These are phyloP conservation scores for Argyrosomus regius DNA, from an alignment of 2,797 vertebrate species.

Conservation along the genomic window DNA sequence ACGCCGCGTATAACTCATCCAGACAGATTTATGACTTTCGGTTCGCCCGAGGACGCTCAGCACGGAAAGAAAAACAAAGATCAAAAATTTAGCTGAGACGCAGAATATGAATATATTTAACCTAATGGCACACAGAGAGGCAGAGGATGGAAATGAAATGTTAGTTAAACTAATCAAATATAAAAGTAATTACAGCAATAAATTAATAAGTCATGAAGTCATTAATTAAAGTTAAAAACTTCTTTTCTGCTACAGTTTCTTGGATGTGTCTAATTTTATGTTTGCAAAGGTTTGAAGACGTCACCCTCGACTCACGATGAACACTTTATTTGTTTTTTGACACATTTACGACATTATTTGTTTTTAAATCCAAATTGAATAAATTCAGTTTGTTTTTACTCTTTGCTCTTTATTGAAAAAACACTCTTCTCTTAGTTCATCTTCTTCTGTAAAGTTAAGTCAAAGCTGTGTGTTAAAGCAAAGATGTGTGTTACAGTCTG, in stretches of 20 bases:
- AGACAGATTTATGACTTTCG: conserved; percentile 31
- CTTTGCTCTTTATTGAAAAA: no score
- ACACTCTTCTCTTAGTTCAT: no score
- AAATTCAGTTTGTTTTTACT: no score
- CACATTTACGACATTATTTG: no score
- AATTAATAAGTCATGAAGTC: background rate
- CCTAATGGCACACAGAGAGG: background rate
- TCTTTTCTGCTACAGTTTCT: no score
- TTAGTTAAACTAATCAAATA: no score
- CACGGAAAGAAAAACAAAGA: conserved; percentile 24
- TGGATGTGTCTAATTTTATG: no score
- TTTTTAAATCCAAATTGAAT: no score
- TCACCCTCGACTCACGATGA: background rate
- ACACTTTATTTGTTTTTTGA: background rate
- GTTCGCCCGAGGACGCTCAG: background rate
- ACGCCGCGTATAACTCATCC: conserved; percentile 15
- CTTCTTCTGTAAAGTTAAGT: no score
- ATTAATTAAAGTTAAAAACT: no score
- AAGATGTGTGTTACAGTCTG: no score
- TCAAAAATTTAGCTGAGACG: conserved; percentile 15
- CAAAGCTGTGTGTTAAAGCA: no score
- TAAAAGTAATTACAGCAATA: background rate
- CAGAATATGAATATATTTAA: conserved; percentile 34
- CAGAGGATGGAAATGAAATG: background rate
- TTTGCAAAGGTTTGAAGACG: background rate